Conservation (phyloP, 2,888 invertebrate species). For the Noctua fimbriata region DNA sequence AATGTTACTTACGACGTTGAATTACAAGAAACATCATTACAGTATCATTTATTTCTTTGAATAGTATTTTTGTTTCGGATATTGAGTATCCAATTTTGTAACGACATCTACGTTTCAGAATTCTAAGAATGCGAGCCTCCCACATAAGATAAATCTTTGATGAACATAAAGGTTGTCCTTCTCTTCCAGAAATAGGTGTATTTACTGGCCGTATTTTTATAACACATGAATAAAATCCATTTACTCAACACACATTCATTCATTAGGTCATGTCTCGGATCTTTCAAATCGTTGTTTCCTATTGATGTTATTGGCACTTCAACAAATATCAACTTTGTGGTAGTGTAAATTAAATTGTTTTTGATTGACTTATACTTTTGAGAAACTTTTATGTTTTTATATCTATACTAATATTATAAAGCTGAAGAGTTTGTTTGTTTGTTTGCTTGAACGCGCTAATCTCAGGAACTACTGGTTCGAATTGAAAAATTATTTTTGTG, state of each 20-base stretch:
- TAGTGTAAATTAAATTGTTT: background rate
- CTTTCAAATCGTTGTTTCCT: background rate
- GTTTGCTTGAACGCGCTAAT: no score
- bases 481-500: no score
- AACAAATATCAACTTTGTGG: background rate
- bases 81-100: conserved; percentile 10
- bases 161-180: background rate
- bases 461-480: no score
- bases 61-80: background rate
- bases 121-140: background rate
- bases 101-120: background rate
- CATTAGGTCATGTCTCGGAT: background rate
- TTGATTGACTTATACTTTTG: background rate
- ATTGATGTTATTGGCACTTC: background rate
- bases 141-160: conserved; percentile 1
- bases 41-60: background rate
- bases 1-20: background rate
- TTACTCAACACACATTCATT: conserved; percentile 6
- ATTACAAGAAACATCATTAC: background rate
- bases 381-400: no score
- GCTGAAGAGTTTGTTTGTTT: no score
- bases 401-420: no score
- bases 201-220: conserved; percentile 3
- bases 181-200: background rate
- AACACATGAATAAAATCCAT: conserved; percentile 1